These are phyloP conservation scores for Boulengeromyrus knoepffleri DNA, from an alignment of 2,113 vertebrate genomes.

Conservation along the genomic window DNA sequence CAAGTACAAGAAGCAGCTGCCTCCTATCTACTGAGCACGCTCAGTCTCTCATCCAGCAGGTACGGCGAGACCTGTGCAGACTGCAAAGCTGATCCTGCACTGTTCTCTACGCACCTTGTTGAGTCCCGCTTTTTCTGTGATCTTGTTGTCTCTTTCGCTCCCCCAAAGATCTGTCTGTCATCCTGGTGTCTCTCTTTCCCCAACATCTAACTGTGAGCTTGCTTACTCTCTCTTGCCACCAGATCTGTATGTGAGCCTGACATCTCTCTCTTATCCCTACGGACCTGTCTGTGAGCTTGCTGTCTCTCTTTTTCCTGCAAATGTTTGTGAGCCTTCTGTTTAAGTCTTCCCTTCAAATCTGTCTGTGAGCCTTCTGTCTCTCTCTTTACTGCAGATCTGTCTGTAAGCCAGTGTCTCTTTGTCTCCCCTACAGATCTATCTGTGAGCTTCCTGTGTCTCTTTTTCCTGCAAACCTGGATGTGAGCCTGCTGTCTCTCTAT, in stretches of 20 bases:
- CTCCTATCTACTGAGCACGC: neutral
- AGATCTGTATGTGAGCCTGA: neutral
- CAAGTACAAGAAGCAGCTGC: neutral
- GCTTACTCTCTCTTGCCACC: neutral
- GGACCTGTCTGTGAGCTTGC: neutral
- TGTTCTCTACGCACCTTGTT: neutral
- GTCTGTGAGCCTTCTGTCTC: neutral
- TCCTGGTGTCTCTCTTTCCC: neutral
- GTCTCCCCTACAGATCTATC: slow-evolving; percentile 53
- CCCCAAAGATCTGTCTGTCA: neutral
- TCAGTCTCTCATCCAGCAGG: neutral
- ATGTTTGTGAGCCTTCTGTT: neutral
- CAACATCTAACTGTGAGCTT: neutral
- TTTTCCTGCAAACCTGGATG: neutral
- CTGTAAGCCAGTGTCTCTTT: neutral
- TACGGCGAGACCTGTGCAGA: neutral
- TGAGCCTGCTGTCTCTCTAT: neutral
- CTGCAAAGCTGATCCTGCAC: neutral
- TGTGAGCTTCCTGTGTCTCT: slow-evolving; percentile 56
- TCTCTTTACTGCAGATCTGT: neutral
- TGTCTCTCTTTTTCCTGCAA: neutral
- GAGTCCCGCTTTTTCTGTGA: neutral
- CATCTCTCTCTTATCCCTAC: neutral
- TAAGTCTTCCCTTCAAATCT: neutral
- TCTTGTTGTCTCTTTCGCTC: neutral